Evolutionary conservation across 2,888 invertebrate genomes (phyloP).

Genomic region (Parnassius glacialis): DNA sequence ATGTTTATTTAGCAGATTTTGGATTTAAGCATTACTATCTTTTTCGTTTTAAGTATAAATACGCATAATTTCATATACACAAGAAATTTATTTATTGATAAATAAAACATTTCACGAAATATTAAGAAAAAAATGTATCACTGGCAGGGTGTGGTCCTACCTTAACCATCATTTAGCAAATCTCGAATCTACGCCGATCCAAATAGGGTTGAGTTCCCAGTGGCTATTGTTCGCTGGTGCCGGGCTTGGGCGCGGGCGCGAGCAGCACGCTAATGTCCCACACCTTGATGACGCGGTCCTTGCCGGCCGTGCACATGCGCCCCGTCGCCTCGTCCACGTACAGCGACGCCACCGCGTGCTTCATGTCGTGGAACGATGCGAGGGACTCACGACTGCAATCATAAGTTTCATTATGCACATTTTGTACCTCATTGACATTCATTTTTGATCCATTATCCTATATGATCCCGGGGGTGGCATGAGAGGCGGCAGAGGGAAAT

Average conservation of each 20-base stretch:
- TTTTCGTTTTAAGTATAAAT: no score
- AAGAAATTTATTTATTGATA: background rate
- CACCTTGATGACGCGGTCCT: constrained; percentile 96
- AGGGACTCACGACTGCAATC: constrained; percentile 91
- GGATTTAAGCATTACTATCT: no score
- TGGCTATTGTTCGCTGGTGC: constrained; percentile 52
- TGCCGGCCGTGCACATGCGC: constrained; percentile 94
- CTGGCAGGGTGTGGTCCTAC: background rate
- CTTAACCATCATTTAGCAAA: constrained; percentile 10
- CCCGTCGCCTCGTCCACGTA: constrained; percentile 94
- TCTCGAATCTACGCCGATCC: constrained; percentile 20
- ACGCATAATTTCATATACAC: background rate
- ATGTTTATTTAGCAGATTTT: no score
- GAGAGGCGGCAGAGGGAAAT: no score
- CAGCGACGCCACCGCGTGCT: constrained; percentile 94
- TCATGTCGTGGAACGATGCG: constrained; percentile 97
- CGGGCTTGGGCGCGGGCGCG: constrained; percentile 61
- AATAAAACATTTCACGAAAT: background rate
- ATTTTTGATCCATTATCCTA: no score
- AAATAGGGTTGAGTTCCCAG: constrained; percentile 14
- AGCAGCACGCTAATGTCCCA: constrained; percentile 90
- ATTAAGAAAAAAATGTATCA: no score
- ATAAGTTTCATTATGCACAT: background rate
- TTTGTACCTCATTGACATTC: no score
- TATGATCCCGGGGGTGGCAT: no score